Evolutionary conservation across 2,797 vertebrate genomes (phyloP).

Genomic region (Peromyscus attwateri): DNA sequence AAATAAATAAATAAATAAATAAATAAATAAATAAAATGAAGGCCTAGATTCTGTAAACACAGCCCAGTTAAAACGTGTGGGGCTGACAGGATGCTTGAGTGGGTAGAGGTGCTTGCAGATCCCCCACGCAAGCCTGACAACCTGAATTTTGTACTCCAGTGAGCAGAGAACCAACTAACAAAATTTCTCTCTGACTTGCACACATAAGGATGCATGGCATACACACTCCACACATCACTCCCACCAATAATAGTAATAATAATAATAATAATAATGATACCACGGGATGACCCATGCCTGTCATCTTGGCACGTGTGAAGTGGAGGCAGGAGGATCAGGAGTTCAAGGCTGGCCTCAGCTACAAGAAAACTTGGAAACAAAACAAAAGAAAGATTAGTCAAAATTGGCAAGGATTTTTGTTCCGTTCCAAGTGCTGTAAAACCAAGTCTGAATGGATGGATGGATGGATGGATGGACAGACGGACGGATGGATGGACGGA

Average conservation of each 20-base stretch:
- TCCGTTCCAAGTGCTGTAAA: background rate
- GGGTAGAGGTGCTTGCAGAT: background rate
- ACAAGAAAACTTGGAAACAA: background rate
- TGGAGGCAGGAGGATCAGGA: background rate
- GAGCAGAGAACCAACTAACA: background rate
- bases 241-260: background rate
- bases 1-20: background rate
- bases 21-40: background rate
- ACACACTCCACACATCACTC: background rate
- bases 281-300: background rate
- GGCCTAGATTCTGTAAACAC: background rate
- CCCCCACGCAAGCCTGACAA: background rate
- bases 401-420: background rate
- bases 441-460: background rate
- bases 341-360: background rate
- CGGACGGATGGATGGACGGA: background rate
- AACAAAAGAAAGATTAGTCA: background rate
- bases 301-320: background rate
- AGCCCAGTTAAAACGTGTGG: background rate
- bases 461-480: background rate
- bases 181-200: background rate
- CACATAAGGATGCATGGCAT: background rate
- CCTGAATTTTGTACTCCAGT: background rate
- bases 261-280: background rate
- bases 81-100: background rate